Evolutionary conservation across 1,140 invertebrate genomes (phyloP).

Genomic region (Lepidurus couesii): DNA sequence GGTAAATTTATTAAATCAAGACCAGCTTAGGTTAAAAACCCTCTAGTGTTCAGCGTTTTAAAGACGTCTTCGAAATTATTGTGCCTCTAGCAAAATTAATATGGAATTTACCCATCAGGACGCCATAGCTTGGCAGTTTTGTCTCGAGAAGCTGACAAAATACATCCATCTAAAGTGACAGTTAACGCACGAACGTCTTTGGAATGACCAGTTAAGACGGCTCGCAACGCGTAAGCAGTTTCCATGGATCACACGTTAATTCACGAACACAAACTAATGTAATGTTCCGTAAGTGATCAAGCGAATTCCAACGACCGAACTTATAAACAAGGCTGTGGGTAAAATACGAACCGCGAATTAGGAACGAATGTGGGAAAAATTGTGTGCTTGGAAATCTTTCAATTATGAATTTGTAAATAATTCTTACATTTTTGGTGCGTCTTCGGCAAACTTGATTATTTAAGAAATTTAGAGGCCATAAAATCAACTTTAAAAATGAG

Average conservation of each 20-base stretch:
- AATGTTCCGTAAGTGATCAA: neutral
- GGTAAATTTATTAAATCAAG: no score
- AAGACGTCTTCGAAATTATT: no score
- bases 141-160: conserved; percentile 80
- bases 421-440: neutral
- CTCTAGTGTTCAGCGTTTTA: no score
- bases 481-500: neutral
- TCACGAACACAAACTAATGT: neutral
- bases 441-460: neutral
- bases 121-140: conserved; percentile 77
- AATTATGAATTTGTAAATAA: conserved; percentile 2
- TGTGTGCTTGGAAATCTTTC: neutral
- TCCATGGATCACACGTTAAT: conserved; percentile 9
- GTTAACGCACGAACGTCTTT: conserved; percentile 73
- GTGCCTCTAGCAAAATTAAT: conserved; percentile 1
- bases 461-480: neutral
- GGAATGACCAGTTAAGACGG: conserved; percentile 67
- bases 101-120: conserved; percentile 59
- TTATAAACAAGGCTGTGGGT: neutral
- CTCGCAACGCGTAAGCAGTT: conserved; percentile 63
- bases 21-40: no score
- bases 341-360: neutral
- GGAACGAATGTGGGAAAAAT: neutral
- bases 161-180: conserved; percentile 57
- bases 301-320: neutral